phyloP scores from a whole-genome alignment of 2,113 vertebrate genomes.

The Lepisosteus oculatus region DNA sequence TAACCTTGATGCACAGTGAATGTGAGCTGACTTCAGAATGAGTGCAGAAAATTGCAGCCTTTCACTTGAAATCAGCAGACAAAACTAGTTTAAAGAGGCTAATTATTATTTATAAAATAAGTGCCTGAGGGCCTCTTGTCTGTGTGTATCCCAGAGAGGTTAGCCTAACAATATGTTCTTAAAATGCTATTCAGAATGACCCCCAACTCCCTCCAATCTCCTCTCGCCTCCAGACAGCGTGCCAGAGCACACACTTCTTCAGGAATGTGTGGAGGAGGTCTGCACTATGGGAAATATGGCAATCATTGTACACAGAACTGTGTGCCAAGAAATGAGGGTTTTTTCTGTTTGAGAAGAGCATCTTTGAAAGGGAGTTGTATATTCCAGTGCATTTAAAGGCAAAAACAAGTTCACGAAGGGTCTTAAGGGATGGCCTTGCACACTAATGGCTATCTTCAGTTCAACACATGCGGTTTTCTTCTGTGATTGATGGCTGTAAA shows the following conservation, averaged over 20 bases:
- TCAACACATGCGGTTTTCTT: too few species aligned
- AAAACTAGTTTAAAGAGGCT: not conserved
- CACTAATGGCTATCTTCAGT: too few species aligned
- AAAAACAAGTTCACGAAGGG: too few species aligned
- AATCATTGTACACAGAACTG: not conserved
- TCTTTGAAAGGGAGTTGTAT: too few species aligned
- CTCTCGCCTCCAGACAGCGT: slow-evolving; percentile 2
- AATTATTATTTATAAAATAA: slow-evolving; percentile 11
- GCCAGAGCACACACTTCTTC: not conserved
- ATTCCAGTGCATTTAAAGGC: too few species aligned
- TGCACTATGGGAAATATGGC: slow-evolving; percentile 4
- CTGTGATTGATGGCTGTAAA: too few species aligned
- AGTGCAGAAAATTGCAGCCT: slow-evolving; percentile 12
- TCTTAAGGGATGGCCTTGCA: too few species aligned
- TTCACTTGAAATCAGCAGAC: not conserved
- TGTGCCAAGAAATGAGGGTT: not conserved
- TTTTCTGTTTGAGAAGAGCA: not conserved
- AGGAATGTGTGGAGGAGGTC: slow-evolving; percentile 2
- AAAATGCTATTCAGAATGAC: not conserved
- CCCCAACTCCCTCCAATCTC: not conserved
- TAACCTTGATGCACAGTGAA: slow-evolving; percentile 24
- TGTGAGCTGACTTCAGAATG: slow-evolving; percentile 34
- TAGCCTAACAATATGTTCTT: not conserved
- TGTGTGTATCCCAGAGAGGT: not conserved
- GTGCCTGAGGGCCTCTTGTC: not conserved